Conservation (phyloP, 2,113 vertebrate genomes). For the Thinocorus orbignyianus region DNA sequence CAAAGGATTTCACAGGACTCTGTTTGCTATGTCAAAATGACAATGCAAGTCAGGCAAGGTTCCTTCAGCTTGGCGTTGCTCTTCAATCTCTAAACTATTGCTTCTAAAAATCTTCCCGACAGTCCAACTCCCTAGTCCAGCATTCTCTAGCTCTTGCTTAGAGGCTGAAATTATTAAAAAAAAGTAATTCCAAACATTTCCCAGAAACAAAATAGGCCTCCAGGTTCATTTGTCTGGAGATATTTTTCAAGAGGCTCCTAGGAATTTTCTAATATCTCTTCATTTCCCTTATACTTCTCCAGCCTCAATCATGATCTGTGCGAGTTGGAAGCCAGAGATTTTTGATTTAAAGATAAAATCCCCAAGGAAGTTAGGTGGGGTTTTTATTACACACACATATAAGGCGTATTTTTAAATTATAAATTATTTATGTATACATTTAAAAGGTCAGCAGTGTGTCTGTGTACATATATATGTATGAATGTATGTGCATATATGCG, state of each 20-base stretch:
- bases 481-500: neutral
- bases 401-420: neutral
- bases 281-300: neutral
- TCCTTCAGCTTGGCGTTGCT: neutral
- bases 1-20: neutral
- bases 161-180: neutral
- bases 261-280: neutral
- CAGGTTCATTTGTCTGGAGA: neutral
- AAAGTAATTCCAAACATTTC: neutral
- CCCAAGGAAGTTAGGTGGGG: neutral
- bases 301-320: neutral
- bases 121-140: neutral
- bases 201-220: neutral
- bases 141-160: neutral
- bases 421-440: neutral
- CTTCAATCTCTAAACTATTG: neutral
- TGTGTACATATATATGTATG: neutral
- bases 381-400: neutral
- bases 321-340: neutral
- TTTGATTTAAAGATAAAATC: conserved; percentile 16
- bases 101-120: neutral
- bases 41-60: rapidly evolving
- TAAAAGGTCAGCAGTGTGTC: neutral
- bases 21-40: neutral
- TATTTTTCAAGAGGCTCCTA: neutral